Evolutionary conservation across 2,797 vertebrate species (phyloP), one percentile per base, ranked within the genome.

Genomic region (Apogon hyalosoma): DNA sequence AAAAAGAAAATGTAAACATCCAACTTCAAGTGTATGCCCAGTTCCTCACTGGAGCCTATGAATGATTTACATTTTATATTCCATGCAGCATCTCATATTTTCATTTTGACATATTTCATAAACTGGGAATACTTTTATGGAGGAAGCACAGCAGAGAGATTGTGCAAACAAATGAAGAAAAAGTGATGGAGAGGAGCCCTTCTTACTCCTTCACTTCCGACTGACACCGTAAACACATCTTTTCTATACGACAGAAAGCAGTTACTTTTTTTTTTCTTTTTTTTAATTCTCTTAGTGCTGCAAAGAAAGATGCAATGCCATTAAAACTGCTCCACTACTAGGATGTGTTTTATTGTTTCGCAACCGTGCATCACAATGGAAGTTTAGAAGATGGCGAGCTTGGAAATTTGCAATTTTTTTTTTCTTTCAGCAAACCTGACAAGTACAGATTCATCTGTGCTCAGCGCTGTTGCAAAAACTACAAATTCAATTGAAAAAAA

Each of bases 191-290:
- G 33, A 36, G 55, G 62, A 52, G 70, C 40, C 53, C 68, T 46
- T 18, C 21, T 7, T 46, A 33, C 46, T 53, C 16, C 16, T 24
- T 18, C 61, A 36, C 13, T 0, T 41, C 11, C 42, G 11, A 18
- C 53, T 10, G 45, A 54, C 58, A 43, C 21, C n/a, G 11, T 38
- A 46, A 28, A 46, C 57, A 61, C 56, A 75, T 63, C 41, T 75
- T 78, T 59, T 47, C 40, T 62, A 31, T 33, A 61, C 70, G 73
- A 87, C 80, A 79, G 75, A 79, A 79, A 68, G 57, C 68, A 72
- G 73, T 82, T 74, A 73, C 82, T 62, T 73, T 78, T 88, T 74
- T 78, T 71, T 83, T 85, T 79, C 73, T n/a, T 21, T 62, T 73
- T 71, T 83, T 85, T 79, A 73, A 73, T 73, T 68, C 55, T 69